phyloP scores from a whole-genome alignment of 2,888 invertebrate genomes.

The Plagiodera versicolora region DNA sequence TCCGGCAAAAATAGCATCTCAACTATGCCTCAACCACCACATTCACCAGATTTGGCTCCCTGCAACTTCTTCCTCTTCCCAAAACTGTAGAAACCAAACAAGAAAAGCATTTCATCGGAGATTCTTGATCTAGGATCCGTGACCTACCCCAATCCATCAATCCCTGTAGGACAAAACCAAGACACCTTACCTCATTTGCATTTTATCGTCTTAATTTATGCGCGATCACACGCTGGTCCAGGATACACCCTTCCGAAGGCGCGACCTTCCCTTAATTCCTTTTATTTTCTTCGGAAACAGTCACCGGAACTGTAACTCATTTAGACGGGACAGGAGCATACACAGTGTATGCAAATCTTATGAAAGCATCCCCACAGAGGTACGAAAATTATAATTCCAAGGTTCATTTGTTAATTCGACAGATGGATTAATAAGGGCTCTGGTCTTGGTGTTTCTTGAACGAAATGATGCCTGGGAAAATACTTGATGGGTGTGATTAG shows the following conservation, averaged over 20 bases:
- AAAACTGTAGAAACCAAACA: too few relatives aligned
- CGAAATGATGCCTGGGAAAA: background rate
- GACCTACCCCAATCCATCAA: conserved; percentile 29
- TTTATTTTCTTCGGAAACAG: conserved; percentile 1
- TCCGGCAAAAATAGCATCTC: too few relatives aligned
- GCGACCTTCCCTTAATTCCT: background rate
- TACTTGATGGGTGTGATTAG: background rate
- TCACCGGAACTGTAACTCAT: conserved; percentile 43
- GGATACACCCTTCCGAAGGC: conserved; percentile 30
- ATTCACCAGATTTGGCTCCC: too few relatives aligned
- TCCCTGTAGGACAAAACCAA: conserved; percentile 46
- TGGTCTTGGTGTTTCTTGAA: background rate
- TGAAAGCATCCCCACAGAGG: background rate
- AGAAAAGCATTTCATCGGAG: too few relatives aligned
- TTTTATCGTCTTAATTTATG: conserved; percentile 48
- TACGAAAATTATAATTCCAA: background rate
- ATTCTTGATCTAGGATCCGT: background rate
- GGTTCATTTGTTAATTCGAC: background rate
- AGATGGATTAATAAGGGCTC: background rate
- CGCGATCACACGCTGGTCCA: conserved; percentile 40
- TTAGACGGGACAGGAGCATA: conserved; percentile 41
- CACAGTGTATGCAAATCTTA: conserved; percentile 40
- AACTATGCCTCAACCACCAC: too few relatives aligned
- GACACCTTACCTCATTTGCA: conserved; percentile 46
- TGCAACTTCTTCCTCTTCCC: too few relatives aligned